These are phyloP conservation scores for Anodontia alba DNA, from an alignment of 2,888 invertebrate genomes.

Conservation along the genomic window DNA sequence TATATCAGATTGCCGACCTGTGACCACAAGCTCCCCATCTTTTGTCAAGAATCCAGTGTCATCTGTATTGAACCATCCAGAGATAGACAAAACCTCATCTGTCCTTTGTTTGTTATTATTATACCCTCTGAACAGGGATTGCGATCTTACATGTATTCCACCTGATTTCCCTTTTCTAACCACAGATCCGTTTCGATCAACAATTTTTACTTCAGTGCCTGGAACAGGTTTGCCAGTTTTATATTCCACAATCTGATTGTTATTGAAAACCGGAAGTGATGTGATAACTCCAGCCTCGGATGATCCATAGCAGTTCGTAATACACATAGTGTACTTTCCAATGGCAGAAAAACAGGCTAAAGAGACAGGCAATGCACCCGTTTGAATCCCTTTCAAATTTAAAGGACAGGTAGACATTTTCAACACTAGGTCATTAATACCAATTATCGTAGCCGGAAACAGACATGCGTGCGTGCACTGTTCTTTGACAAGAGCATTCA, in stretches of 20 bases:
- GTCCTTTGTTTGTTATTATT: conserved; percentile 21
- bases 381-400: conserved; percentile 33
- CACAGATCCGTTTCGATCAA: conserved; percentile 23
- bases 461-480: conserved; percentile 32
- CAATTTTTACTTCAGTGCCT: conserved; percentile 44
- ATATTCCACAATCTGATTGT: conserved; percentile 15
- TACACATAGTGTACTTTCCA: conserved; percentile 10
- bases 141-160: conserved; percentile 28
- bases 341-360: conserved; percentile 32
- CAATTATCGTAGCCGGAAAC: conserved; percentile 33
- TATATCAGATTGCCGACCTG: conserved; percentile 28
- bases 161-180: conserved; percentile 30
- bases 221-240: conserved; percentile 21
- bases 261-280: conserved; percentile 3
- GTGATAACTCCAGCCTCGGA: conserved; percentile 33
- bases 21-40: conserved; percentile 24
- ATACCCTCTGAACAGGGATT: conserved; percentile 28
- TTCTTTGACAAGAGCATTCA: conserved; percentile 24
- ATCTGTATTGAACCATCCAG: conserved; percentile 48
- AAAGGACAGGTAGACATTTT: not conserved
- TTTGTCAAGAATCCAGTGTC: conserved; percentile 32
- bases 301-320: conserved; percentile 37
- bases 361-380: conserved; percentile 30
- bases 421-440: not conserved
- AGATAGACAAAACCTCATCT: conserved; percentile 18